Conservation (phyloP, 1,140 invertebrate species). For the Penaeus chinensis region DNA sequence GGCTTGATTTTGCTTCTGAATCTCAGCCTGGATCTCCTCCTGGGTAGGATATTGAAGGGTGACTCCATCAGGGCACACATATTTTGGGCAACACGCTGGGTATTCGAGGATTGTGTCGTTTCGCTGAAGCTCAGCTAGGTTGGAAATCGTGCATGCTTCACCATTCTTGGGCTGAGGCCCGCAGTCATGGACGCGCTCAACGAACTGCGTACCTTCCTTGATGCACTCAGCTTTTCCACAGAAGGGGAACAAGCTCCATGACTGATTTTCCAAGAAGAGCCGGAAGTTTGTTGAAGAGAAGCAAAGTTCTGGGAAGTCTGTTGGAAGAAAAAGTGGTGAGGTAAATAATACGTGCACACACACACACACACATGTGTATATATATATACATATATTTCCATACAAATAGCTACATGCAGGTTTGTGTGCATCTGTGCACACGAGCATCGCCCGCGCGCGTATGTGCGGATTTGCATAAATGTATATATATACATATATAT, state of each 20-base stretch:
- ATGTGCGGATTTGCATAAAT: too few relatives aligned
- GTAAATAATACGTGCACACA: not conserved
- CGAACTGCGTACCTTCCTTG: constrained; percentile 71
- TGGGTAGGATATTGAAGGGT: constrained; percentile 76
- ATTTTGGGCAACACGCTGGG: constrained; percentile 80
- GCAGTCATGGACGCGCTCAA: constrained; percentile 87
- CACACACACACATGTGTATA: too few relatives aligned
- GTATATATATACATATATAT: too few relatives aligned
- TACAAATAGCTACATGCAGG: too few relatives aligned
- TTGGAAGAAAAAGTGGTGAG: constrained; percentile 64
- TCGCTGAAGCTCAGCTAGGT: constrained; percentile 81
- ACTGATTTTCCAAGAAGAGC: constrained; percentile 83
- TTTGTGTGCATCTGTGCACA: too few relatives aligned
- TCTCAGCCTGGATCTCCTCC: constrained; percentile 33
- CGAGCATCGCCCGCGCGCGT: too few relatives aligned
- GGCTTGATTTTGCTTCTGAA: constrained; percentile 24
- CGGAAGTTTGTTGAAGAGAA: constrained; percentile 90
- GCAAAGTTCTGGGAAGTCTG: constrained; percentile 90
- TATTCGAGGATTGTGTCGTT: constrained; percentile 81
- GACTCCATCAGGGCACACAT: constrained; percentile 85
- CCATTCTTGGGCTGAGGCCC: constrained; percentile 86
- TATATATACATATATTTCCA: too few relatives aligned
- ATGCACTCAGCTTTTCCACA: constrained; percentile 88
- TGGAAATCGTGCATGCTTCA: constrained; percentile 85
- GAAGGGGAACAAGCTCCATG: constrained; percentile 87